Percentiles rank a stretch among this genome's conserved stretches.
phyloP scores from a whole-genome alignment of 1,140 invertebrate species.

The Vollenhovia emeryi region DNA sequence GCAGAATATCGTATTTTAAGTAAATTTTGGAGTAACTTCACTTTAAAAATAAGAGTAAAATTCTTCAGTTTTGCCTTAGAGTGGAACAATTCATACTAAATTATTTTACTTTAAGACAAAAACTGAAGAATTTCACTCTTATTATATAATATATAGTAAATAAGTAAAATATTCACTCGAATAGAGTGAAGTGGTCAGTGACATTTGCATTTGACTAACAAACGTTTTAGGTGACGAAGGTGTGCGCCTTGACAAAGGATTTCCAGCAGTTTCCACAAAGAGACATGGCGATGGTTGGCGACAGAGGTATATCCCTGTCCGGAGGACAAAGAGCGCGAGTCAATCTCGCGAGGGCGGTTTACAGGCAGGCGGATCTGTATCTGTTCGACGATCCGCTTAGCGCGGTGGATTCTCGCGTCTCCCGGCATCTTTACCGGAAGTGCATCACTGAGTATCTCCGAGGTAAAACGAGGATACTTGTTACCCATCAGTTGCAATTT shows the following conservation, averaged over 20 bases:
- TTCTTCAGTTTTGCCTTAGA: too few species aligned
- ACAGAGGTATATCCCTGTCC: conserved; percentile 93
- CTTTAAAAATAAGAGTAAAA: too few species aligned
- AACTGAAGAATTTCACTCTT: too few species aligned
- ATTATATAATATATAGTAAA: too few species aligned
- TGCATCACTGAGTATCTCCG: conserved; percentile 86
- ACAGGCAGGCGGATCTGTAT: conserved; percentile 90
- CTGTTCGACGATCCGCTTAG: conserved; percentile 93
- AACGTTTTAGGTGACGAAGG: conserved; percentile 86
- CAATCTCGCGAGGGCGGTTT: conserved; percentile 92
- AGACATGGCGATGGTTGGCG: conserved; percentile 92
- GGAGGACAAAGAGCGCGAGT: conserved; percentile 95
- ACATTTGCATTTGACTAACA: background rate
- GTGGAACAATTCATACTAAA: too few species aligned
- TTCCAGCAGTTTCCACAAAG: conserved; percentile 92
- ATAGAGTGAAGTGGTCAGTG: too few species aligned
- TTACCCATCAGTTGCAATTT: conserved; percentile 95
- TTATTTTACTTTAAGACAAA: too few species aligned
- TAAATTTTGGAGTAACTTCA: too few species aligned
- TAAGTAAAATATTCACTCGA: too few species aligned
- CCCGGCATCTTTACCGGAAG: conserved; percentile 88
- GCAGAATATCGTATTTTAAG: too few species aligned
- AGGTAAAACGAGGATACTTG: conserved; percentile 90
- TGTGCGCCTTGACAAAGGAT: conserved; percentile 90
- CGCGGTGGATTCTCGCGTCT: conserved; percentile 90